These are phyloP conservation scores for Bursaphelenchus okinawaensis DNA, from an alignment of 2,888 invertebrate species.

Conservation along the genomic window DNA sequence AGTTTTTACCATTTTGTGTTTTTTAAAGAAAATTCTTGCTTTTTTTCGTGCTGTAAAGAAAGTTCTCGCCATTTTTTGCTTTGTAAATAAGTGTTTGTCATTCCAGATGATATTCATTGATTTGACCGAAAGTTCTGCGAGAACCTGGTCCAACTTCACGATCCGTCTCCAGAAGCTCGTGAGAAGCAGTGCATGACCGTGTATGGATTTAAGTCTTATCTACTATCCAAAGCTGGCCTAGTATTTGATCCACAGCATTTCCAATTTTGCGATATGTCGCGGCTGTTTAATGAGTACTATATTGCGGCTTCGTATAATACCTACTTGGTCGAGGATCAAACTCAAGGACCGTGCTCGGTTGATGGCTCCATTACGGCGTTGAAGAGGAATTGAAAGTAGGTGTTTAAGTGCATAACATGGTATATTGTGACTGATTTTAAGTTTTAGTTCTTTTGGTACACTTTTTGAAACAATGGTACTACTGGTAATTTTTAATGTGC, in stretches of 20 bases:
- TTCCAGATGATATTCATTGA: slow-evolving; percentile 62
- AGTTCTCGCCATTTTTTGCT: too few species aligned
- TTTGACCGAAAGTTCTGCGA: slow-evolving; percentile 63
- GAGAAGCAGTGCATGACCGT: slow-evolving; percentile 63
- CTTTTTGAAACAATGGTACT: too few species aligned
- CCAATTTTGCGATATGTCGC: slow-evolving; percentile 62
- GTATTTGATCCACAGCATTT: slow-evolving; percentile 62
- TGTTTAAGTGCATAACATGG: too few species aligned
- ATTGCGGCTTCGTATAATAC: slow-evolving; percentile 63
- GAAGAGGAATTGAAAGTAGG: slow-evolving; percentile 62
- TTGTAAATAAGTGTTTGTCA: too few species aligned
- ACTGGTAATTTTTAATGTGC: too few species aligned
- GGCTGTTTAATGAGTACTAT: slow-evolving; percentile 63
- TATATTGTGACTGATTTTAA: slow-evolving; percentile 63
- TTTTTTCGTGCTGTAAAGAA: too few species aligned
- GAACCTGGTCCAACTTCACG: slow-evolving; percentile 63
- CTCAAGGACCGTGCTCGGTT: slow-evolving; percentile 63
- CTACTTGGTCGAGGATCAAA: slow-evolving; percentile 62
- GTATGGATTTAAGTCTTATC: slow-evolving; percentile 62
- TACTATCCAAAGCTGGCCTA: slow-evolving; percentile 62
- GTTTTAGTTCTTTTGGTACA: too few species aligned
- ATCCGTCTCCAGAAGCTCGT: slow-evolving; percentile 63
- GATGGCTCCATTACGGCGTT: slow-evolving; percentile 63
- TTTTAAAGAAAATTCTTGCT: too few species aligned
- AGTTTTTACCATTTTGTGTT: too few species aligned